These are phyloP conservation scores for Melitaea cinxia DNA, from an alignment of 1,140 invertebrate genomes.

Conservation along the genomic window DNA sequence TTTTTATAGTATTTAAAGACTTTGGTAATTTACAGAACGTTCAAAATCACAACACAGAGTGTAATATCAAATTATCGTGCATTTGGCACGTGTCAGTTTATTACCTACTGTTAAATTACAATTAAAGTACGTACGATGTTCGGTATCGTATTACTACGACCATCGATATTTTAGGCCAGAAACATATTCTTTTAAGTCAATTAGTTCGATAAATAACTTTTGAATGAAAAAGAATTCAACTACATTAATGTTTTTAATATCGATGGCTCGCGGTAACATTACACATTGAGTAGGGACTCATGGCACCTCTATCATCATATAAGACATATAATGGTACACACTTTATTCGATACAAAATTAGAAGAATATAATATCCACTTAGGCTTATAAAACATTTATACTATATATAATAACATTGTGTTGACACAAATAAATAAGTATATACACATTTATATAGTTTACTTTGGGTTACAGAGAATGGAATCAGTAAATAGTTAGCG, in stretches of 20 bases:
- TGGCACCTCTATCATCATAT: slow-evolving; percentile 32
- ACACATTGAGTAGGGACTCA: slow-evolving; percentile 23
- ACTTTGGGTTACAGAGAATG: slow-evolving; percentile 25
- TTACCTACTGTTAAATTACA: slow-evolving; percentile 68
- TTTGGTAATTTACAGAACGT: slow-evolving; percentile 80
- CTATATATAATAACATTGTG: slow-evolving; percentile 66
- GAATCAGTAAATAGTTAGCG: slow-evolving; percentile 28
- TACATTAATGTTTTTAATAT: not conserved
- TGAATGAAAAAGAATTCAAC: too few relatives aligned
- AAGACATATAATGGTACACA: slow-evolving; percentile 39
- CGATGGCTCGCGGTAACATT: slow-evolving; percentile 25
- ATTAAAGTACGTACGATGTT: slow-evolving; percentile 63
- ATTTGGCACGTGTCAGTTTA: slow-evolving; percentile 67
- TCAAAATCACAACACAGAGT: slow-evolving; percentile 82
- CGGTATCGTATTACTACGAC: slow-evolving; percentile 36
- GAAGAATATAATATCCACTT: slow-evolving; percentile 81
- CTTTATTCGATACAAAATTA: slow-evolving; percentile 76
- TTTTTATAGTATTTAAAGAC: slow-evolving; percentile 74
- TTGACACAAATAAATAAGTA: slow-evolving; percentile 73
- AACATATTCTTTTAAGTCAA: slow-evolving; percentile 1
- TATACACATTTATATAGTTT: slow-evolving; percentile 55
- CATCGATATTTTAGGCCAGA: not conserved
- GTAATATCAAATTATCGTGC: slow-evolving; percentile 80
- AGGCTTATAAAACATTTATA: slow-evolving; percentile 77
- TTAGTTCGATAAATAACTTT: not conserved